A percentile compares a stretch with the other conserved stretches of the same genome.
phyloP scores from a whole-genome alignment of 2,113 vertebrate species.

The Pristiophorus japonicus region DNA sequence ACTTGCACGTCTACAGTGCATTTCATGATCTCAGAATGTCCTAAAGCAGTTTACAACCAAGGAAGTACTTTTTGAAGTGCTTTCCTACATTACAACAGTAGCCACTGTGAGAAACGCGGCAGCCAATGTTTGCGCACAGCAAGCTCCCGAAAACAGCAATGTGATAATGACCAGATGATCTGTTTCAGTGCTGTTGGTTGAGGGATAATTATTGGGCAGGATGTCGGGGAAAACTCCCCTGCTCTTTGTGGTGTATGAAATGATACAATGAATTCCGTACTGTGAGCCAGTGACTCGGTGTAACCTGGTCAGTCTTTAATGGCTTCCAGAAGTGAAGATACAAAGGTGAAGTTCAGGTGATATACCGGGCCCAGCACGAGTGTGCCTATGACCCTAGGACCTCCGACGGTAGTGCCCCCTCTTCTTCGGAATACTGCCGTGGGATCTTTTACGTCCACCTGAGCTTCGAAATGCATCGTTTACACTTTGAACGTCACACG shows the following conservation, averaged over 20 bases:
- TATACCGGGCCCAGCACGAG: too few species aligned
- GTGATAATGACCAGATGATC: too few species aligned
- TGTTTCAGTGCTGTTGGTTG: background rate
- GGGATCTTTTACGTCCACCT: background rate
- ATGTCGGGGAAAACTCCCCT: background rate
- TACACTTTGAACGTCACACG: background rate
- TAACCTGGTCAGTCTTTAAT: too few species aligned
- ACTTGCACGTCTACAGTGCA: background rate
- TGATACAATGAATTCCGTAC: too few species aligned
- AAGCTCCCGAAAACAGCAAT: background rate
- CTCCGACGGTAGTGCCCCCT: too few species aligned
- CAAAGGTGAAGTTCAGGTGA: too few species aligned
- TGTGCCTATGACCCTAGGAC: too few species aligned
- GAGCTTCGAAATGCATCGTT: background rate
- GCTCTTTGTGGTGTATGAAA: too few species aligned
- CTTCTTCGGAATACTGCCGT: background rate
- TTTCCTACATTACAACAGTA: too few species aligned
- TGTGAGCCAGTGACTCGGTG: too few species aligned
- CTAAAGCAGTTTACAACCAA: background rate
- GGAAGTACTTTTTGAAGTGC: background rate
- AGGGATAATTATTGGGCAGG: background rate
- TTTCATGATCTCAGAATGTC: background rate
- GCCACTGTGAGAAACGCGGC: background rate
- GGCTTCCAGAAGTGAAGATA: too few species aligned
- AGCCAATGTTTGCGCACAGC: background rate